Evolutionary conservation across 2,888 invertebrate species (phyloP).

Genomic region (Pemphredon lugubris): DNA sequence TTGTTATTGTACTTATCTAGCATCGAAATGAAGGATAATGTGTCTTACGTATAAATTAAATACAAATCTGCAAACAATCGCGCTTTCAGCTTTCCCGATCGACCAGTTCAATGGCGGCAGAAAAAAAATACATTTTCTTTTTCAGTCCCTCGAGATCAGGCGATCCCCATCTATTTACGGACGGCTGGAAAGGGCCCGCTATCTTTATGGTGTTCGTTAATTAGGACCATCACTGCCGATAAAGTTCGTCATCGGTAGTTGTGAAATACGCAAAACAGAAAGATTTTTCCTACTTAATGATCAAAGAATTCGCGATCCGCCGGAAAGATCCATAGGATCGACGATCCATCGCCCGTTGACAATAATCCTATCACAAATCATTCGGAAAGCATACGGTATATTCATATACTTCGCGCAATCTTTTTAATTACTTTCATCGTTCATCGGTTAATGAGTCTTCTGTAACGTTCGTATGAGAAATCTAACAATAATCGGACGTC

Average conservation of each 20-base stretch:
- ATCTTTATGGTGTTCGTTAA: conserved; percentile 20
- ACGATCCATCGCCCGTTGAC: conserved; percentile 6
- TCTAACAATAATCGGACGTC: conserved; percentile 35
- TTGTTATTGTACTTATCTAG: conserved; percentile 38
- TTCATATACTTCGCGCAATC: conserved; percentile 46
- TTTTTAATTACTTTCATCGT: conserved; percentile 64
- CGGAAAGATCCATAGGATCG: not conserved
- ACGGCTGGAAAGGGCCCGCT: conserved; percentile 45
- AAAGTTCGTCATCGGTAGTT: conserved; percentile 22
- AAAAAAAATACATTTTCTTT: not conserved
- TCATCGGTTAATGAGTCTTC: conserved; percentile 43
- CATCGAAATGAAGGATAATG: conserved; percentile 27
- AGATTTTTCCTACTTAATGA: not conserved
- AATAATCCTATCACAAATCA: conserved; percentile 56
- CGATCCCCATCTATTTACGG: conserved; percentile 36
- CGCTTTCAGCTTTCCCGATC: not conserved
- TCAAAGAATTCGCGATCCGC: not conserved
- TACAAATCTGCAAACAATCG: conserved; percentile 1
- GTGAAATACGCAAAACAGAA: conserved; percentile 30
- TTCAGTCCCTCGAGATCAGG: conserved; percentile 18
- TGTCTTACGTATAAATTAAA: conserved; percentile 5
- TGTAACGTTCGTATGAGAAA: conserved; percentile 42
- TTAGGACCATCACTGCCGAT: conserved; percentile 28
- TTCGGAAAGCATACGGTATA: conserved; percentile 51
- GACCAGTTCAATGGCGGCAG: conserved; percentile 1